phyloP scores from a whole-genome alignment of 1,140 invertebrate species.

The Drosophila orosa region DNA sequence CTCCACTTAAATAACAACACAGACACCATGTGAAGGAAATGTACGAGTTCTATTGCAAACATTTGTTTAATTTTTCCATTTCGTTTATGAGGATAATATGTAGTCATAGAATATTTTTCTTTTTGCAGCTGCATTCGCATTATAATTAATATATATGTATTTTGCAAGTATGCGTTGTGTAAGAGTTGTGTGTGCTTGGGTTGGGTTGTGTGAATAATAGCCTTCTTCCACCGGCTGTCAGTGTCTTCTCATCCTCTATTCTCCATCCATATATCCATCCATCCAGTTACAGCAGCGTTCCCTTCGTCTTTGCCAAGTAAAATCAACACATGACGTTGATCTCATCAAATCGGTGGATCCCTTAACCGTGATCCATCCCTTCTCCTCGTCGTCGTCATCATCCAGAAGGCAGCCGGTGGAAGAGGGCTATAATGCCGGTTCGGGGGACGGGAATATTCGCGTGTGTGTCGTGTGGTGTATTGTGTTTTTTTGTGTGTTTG shows the following conservation, averaged over 20 bases:
- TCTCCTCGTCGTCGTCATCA: neutral
- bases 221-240: conserved; percentile 31
- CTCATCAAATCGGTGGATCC: conserved; percentile 22
- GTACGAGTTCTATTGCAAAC: conserved; percentile 79
- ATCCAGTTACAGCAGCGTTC: conserved; percentile 4
- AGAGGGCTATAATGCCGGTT: conserved; percentile 15
- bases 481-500: conserved; percentile 2
- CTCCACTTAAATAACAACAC: conserved; percentile 14
- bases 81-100: conserved; percentile 65
- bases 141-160: conserved; percentile 56
- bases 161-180: conserved; percentile 33
- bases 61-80: conserved; percentile 77
- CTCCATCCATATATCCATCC: neutral
- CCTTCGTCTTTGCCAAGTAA: conserved; percentile 32
- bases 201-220: conserved; percentile 15
- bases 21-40: conserved; percentile 31
- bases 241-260: neutral
- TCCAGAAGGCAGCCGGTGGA: conserved; percentile 19
- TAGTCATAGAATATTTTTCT: conserved; percentile 62
- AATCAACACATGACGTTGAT: conserved; percentile 28
- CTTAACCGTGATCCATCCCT: conserved; percentile 7
- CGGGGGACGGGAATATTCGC: conserved; percentile 9
- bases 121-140: conserved; percentile 41
- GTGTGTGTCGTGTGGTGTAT: conserved; percentile 6
- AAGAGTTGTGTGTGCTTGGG: conserved; percentile 18